Evolutionary conservation across 2,113 vertebrate genomes (phyloP).

Genomic region (Otolemur garnettii): DNA sequence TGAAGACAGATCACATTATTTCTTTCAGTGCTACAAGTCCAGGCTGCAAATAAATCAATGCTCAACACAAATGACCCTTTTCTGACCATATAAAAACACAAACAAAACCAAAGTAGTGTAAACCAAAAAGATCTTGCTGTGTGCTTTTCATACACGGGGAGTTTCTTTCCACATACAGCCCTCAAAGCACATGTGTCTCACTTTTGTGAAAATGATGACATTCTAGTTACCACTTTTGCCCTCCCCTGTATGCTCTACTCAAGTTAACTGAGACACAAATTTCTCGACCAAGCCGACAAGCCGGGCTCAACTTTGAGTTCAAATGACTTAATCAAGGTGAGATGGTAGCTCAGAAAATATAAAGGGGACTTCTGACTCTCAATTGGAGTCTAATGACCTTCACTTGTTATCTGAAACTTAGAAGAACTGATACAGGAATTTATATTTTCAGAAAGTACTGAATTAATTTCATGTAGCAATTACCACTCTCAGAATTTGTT

Average conservation of each 20-base stretch:
- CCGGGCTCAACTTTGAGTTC: not conserved
- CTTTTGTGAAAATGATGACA: not conserved
- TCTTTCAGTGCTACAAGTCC: slow-evolving; percentile 38
- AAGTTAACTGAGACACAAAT: not conserved
- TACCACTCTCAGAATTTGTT: slow-evolving; percentile 29
- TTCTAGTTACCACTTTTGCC: not conserved
- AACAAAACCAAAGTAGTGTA: not conserved
- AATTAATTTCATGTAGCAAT: not conserved
- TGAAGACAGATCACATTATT: not conserved
- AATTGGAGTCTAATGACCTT: not conserved
- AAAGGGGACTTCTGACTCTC: not conserved
- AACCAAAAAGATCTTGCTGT: not conserved
- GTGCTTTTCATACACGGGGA: not conserved
- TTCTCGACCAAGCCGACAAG: not conserved
- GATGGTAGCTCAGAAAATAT: not conserved
- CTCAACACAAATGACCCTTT: not conserved
- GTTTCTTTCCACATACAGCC: not conserved
- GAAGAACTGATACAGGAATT: not conserved
- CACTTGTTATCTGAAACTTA: not conserved
- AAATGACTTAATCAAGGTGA: slow-evolving; percentile 11
- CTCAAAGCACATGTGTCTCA: not conserved
- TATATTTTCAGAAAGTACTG: not conserved
- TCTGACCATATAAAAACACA: slow-evolving; percentile 1
- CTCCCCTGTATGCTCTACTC: not conserved
- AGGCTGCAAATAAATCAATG: slow-evolving; percentile 28